Conservation (phyloP, 2,888 invertebrate genomes). For the Habroteleia sp. region DNA sequence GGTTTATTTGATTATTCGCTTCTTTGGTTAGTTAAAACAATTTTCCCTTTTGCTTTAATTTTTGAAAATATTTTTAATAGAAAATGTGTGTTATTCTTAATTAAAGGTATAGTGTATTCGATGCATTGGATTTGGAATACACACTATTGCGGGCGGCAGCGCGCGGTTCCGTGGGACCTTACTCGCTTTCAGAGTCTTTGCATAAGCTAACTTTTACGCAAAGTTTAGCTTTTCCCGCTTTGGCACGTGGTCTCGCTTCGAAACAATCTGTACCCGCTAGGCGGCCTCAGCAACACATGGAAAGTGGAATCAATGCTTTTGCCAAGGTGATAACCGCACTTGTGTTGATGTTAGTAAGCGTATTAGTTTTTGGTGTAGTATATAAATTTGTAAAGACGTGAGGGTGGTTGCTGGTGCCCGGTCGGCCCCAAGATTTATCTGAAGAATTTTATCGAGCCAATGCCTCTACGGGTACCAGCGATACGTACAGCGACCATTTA, state of each 20-base stretch:
- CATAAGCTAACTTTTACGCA: slow-evolving; percentile 89
- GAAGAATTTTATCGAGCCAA: slow-evolving; percentile 42
- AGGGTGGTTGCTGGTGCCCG: slow-evolving; percentile 88
- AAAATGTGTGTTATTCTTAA: no score
- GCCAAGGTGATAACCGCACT: slow-evolving; percentile 88
- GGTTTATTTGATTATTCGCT: no score
- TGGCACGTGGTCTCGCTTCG: slow-evolving; percentile 86
- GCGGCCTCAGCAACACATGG: slow-evolving; percentile 84
- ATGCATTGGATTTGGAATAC: slow-evolving; percentile 87
- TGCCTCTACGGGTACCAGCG: slow-evolving; percentile 66
- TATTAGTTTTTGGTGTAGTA: slow-evolving; percentile 87
- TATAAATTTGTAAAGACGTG: slow-evolving; percentile 89
- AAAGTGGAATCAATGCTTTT: slow-evolving; percentile 86
- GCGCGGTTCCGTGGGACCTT: slow-evolving; percentile 87
- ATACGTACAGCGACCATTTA: slow-evolving; percentile 52
- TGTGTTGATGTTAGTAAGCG: slow-evolving; percentile 86
- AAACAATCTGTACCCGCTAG: slow-evolving; percentile 83
- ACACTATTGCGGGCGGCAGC: slow-evolving; percentile 86
- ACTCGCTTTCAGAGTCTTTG: slow-evolving; percentile 86
- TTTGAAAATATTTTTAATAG: no score
- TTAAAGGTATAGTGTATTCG: slow-evolving; percentile 85
- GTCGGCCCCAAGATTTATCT: slow-evolving; percentile 67
- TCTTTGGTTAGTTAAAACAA: no score
- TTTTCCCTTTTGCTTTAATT: no score
- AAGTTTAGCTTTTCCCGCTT: slow-evolving; percentile 87